phyloP scores from a whole-genome alignment of 2,797 vertebrate genomes.

The Myoxocephalus aenaeus region DNA sequence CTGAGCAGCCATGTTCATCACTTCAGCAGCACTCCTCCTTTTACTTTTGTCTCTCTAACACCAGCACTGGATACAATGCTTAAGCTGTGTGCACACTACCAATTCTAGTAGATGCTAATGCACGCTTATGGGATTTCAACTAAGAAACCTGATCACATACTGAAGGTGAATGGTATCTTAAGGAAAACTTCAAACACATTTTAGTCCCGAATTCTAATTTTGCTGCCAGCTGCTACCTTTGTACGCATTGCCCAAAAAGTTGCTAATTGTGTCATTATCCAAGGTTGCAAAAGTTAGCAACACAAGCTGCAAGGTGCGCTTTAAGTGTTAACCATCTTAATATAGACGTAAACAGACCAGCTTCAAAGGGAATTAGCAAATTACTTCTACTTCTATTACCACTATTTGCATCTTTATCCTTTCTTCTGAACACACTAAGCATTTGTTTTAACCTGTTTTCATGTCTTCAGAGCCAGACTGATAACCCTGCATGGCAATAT shows the following conservation, averaged over 20 bases:
- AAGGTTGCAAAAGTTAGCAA: not conserved
- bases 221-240: not conserved
- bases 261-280: not conserved
- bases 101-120: not conserved
- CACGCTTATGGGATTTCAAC: not conserved
- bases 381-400: not conserved
- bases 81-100: not conserved
- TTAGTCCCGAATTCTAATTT: not conserved
- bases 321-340: not conserved
- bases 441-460: not conserved
- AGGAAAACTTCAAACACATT: not conserved
- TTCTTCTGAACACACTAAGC: not conserved
- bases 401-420: not conserved
- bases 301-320: not conserved
- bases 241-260: not conserved
- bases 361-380: not conserved
- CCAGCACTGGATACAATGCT: not conserved
- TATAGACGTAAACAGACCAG: not conserved
- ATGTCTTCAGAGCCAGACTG: not conserved
- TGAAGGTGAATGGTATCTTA: not conserved
- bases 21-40: slow-evolving; percentile 17
- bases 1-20: slow-evolving; percentile 54
- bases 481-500: not conserved
- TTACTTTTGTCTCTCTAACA: slow-evolving; percentile 13
- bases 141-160: not conserved